Evolutionary conservation across 35 echinoderm and acorn worm genomes (phyloP).

Genomic region (Apostichopus parvimensis): DNA sequence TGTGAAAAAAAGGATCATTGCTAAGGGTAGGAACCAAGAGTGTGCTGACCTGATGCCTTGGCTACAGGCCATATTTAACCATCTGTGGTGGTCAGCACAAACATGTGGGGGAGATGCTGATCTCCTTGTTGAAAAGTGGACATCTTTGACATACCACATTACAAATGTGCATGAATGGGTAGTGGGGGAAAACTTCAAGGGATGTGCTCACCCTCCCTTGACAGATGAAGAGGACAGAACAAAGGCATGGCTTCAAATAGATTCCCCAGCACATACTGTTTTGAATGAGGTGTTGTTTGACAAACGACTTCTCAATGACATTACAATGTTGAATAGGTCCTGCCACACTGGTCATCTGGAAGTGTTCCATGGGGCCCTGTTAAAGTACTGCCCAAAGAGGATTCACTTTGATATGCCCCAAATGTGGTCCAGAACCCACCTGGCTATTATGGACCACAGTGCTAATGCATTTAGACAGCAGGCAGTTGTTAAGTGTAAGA

Average conservation of each 20-base stretch:
- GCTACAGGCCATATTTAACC: constrained; percentile 57
- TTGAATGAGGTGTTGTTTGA: constrained; percentile 15
- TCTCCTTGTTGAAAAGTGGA: constrained; percentile 21
- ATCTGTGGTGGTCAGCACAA: constrained; percentile 56
- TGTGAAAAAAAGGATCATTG: constrained; percentile 52
- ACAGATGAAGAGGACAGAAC: neutral
- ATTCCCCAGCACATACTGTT: constrained; percentile 47
- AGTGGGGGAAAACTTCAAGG: neutral
- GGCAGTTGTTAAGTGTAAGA: constrained; percentile 9
- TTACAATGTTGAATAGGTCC: neutral
- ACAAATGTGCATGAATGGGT: constrained; percentile 28
- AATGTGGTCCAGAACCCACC: neutral
- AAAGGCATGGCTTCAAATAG: neutral
- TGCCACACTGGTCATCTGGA: neutral
- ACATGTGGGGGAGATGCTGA: constrained; percentile 1
- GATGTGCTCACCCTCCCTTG: neutral
- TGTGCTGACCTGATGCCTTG: constrained; percentile 45
- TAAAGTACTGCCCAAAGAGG: neutral
- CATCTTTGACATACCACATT: constrained; percentile 3
- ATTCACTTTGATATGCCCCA: constrained; percentile 3
- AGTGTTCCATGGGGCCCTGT: neutral
- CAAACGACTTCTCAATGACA: neutral
- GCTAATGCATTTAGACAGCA: neutral
- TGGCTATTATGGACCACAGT: constrained; percentile 31
- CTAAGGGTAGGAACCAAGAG: constrained; percentile 42